These are phyloP conservation scores for Halcyon smyrnensis DNA, from an alignment of 2,797 vertebrate species.

Conservation along the genomic window DNA sequence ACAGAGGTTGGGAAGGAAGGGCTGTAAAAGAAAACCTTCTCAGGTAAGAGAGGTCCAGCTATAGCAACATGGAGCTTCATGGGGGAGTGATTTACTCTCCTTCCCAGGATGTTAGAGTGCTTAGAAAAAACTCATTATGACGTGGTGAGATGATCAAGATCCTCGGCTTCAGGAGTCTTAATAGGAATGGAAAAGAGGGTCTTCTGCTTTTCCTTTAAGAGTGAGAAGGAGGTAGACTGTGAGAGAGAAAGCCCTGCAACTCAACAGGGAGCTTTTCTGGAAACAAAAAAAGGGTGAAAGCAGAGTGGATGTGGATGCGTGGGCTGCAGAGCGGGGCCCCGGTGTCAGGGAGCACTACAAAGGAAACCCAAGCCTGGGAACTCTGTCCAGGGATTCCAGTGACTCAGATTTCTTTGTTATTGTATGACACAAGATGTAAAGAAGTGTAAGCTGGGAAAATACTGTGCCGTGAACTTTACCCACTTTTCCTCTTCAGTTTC, in stretches of 20 bases:
- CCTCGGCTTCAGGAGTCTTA: background rate
- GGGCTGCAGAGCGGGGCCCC: slow-evolving; percentile 26
- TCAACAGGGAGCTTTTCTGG: slow-evolving; percentile 36
- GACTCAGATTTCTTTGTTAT: slow-evolving; percentile 72
- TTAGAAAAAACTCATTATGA: background rate
- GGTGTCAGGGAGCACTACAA: slow-evolving; percentile 64
- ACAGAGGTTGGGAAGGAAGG: background rate
- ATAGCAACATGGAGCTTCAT: background rate
- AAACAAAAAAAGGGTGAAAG: slow-evolving; percentile 41
- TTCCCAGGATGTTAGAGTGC: background rate
- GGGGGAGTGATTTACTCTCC: background rate
- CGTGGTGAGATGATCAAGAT: background rate
- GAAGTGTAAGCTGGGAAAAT: slow-evolving; percentile 75
- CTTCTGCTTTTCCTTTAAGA: slow-evolving; percentile 14
- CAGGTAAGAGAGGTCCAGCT: background rate
- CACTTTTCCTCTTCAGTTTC: slow-evolving; percentile 7
- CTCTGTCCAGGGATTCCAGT: slow-evolving; percentile 57
- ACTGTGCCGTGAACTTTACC: slow-evolving; percentile 70
- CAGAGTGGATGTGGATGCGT: slow-evolving; percentile 30
- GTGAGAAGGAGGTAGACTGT: background rate
- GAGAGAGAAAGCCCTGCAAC: slow-evolving; percentile 48
- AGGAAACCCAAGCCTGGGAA: slow-evolving; percentile 78
- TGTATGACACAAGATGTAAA: slow-evolving; percentile 73
- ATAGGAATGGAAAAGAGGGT: background rate
- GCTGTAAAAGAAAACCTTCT: background rate